A percentile compares a stretch with the other conserved stretches of the same genome.
phyloP scores from a whole-genome alignment of 2,113 vertebrate genomes.

The Tragelaphus scriptus region DNA sequence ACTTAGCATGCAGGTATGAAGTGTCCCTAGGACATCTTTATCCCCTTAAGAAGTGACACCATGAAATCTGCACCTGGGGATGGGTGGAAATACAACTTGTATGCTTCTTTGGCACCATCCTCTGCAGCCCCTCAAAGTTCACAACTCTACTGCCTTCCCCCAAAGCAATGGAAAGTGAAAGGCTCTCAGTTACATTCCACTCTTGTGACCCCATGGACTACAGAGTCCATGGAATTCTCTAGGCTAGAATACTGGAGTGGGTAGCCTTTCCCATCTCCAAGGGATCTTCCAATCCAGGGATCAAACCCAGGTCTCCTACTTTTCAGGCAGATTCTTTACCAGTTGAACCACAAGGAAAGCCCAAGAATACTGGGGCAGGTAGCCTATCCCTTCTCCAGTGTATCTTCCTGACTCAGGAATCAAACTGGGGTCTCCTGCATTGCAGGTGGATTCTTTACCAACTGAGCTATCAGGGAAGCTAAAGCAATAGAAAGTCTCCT shows the following conservation, averaged over 20 bases:
- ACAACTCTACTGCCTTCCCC: background rate
- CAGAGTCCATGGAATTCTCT: background rate
- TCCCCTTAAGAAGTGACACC: background rate
- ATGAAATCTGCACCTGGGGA: background rate
- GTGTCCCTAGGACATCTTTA: background rate
- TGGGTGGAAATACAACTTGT: accelerated
- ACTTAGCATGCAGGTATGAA: background rate
- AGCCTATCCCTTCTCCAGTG: background rate
- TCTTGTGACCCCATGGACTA: background rate
- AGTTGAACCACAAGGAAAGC: background rate
- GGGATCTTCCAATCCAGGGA: background rate
- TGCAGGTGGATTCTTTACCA: background rate
- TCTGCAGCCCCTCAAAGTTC: background rate
- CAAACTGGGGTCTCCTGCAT: background rate
- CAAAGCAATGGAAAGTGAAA: background rate
- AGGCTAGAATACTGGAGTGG: background rate
- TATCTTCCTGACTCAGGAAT: background rate
- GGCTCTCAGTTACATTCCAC: background rate
- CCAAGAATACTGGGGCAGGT: background rate
- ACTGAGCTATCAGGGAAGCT: background rate
- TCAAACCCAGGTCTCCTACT: background rate
- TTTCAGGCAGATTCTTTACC: background rate
- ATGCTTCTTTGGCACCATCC: background rate
- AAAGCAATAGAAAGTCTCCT: background rate
- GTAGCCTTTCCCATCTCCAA: background rate